Percentiles rank a stretch among this genome's conserved stretches.
phyloP scores from a whole-genome alignment of 1,140 invertebrate species.

The Bursaphelenchus mucronatus region DNA sequence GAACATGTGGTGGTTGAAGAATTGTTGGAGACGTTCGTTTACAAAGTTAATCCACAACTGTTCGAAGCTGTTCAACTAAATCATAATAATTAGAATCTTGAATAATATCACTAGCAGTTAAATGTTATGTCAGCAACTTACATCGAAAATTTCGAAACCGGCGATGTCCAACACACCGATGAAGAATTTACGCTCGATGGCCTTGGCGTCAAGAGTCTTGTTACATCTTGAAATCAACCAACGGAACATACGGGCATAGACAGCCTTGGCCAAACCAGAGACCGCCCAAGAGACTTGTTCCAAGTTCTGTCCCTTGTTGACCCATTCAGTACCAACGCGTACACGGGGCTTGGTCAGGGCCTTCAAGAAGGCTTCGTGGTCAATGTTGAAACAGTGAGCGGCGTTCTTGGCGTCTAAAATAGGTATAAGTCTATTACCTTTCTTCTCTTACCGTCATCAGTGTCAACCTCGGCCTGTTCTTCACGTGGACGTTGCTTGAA shows the following conservation, averaged over 20 bases:
- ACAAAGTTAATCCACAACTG: conserved; percentile 99
- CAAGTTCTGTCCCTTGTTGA: conserved; percentile 72
- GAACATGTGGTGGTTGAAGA: conserved; percentile 99
- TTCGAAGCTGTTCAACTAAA: conserved; percentile 95
- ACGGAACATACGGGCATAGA: conserved; percentile 68
- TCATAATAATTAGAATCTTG: conserved; percentile 54
- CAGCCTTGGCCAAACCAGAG: conserved; percentile 67
- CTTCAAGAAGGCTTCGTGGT: conserved; percentile 67
- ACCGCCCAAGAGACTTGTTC: conserved; percentile 69
- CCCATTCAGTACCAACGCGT: conserved; percentile 67
- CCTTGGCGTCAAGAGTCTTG: conserved; percentile 66
- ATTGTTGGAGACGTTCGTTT: conserved; percentile 98
- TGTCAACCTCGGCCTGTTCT: conserved; percentile 97
- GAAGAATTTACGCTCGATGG: conserved; percentile 64
- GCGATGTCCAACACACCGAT: conserved; percentile 98
- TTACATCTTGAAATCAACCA: conserved; percentile 68
- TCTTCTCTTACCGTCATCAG: conserved; percentile 67
- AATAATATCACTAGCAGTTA: background rate
- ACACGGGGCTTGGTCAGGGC: conserved; percentile 68
- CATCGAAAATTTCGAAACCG: conserved; percentile 99
- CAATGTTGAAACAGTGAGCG: conserved; percentile 66
- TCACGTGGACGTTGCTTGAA: conserved; percentile 99
- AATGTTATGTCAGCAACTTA: conserved; percentile 34
- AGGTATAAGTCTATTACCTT: conserved; percentile 21
- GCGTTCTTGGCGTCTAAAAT: conserved; percentile 65